Evolutionary conservation across 2,888 invertebrate species (phyloP).

Genomic region (Nycteola revayana): DNA sequence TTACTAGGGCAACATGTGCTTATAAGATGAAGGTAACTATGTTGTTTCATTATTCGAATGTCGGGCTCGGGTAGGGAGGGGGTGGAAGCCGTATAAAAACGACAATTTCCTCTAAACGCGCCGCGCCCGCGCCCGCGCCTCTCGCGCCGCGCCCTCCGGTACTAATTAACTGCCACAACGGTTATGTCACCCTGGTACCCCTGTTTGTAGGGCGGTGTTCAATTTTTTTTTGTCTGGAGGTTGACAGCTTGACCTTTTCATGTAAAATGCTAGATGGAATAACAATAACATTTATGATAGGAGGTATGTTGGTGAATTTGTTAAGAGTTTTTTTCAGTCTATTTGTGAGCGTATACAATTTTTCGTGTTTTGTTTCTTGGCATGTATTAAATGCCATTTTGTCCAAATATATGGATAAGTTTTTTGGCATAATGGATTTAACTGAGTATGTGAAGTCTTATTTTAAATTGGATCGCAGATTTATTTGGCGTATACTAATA

Average conservation of each 20-base stretch:
- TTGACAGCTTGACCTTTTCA: slow-evolving; percentile 46
- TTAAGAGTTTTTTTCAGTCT: too few species aligned
- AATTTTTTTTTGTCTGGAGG: slow-evolving; percentile 51
- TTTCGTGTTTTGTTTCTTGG: too few species aligned
- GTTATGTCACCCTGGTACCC: slow-evolving; percentile 81
- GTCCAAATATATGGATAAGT: too few species aligned
- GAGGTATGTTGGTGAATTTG: too few species aligned
- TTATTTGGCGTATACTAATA: too few species aligned
- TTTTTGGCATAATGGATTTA: too few species aligned
- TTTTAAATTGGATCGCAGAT: too few species aligned
- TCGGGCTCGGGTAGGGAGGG: slow-evolving; percentile 41
- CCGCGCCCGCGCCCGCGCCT: slow-evolving; percentile 78
- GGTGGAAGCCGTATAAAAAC: slow-evolving; percentile 79
- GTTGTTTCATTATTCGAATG: slow-evolving; percentile 74
- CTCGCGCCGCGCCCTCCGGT: slow-evolving; percentile 72
- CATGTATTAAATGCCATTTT: too few species aligned
- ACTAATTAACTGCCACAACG: slow-evolving; percentile 79
- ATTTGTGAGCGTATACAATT: too few species aligned
- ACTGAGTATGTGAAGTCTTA: too few species aligned
- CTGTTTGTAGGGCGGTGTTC: slow-evolving; percentile 59
- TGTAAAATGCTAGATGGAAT: slow-evolving; percentile 17
- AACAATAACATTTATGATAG: too few species aligned
- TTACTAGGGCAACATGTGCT: slow-evolving; percentile 69
- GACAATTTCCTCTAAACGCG: slow-evolving; percentile 79
- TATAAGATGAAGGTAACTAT: slow-evolving; percentile 73